phyloP scores from a whole-genome alignment of 1,140 invertebrate genomes.

The Telenomus remus region DNA sequence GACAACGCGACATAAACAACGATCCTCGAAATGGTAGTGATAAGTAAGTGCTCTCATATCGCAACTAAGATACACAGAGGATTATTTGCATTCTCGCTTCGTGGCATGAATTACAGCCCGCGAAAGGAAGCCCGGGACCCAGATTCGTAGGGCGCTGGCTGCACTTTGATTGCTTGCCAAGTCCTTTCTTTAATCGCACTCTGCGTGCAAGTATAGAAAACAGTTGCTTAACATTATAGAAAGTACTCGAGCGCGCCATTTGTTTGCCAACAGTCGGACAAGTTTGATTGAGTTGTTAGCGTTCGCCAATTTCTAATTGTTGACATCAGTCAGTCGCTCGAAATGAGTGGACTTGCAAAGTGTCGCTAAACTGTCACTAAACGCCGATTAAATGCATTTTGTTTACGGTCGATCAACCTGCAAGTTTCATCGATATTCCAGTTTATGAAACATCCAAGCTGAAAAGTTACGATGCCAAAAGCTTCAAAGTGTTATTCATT shows the following conservation, averaged over 20 bases:
- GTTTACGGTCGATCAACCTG: too few species aligned
- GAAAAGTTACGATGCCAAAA: too few species aligned
- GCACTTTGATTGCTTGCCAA: constrained; percentile 46
- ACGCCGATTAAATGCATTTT: too few species aligned
- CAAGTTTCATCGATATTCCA: too few species aligned
- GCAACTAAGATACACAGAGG: constrained; percentile 27
- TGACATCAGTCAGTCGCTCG: constrained; percentile 16
- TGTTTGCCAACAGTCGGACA: not conserved
- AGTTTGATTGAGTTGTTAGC: constrained; percentile 20
- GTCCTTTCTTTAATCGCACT: constrained; percentile 31
- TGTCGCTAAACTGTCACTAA: too few species aligned
- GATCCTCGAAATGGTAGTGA: constrained; percentile 9
- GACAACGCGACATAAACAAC: constrained; percentile 23
- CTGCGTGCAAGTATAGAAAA: constrained; percentile 2
- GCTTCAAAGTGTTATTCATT: too few species aligned
- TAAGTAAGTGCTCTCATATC: constrained; percentile 36
- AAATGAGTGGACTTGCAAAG: too few species aligned
- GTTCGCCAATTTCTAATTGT: constrained; percentile 18
- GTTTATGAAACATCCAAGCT: too few species aligned
- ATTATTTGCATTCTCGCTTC: constrained; percentile 44
- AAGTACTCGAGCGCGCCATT: not conserved
- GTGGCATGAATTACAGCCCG: constrained; percentile 40
- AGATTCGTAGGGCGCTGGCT: constrained; percentile 44
- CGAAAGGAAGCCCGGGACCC: constrained; percentile 26
- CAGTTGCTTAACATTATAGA: constrained; percentile 2